These are phyloP conservation scores for Pluvialis apricaria DNA, from an alignment of 2,113 vertebrate species.

Conservation along the genomic window DNA sequence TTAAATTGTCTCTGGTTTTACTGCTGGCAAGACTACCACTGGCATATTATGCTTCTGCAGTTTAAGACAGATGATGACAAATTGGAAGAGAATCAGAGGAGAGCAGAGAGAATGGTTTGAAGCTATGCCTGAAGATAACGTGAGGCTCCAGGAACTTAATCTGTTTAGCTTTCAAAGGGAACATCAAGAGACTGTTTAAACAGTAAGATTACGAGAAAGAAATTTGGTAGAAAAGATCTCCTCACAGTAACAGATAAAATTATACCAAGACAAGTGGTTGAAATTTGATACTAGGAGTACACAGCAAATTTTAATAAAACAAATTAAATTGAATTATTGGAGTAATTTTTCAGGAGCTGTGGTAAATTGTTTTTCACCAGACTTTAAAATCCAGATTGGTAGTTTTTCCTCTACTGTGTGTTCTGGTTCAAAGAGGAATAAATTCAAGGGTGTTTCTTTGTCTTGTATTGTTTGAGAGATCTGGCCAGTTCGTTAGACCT, in stretches of 20 bases:
- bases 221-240: background rate
- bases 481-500: background rate
- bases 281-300: background rate
- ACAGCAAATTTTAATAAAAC: background rate
- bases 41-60: background rate
- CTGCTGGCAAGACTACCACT: background rate
- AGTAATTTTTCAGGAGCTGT: background rate
- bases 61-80: conserved; percentile 45
- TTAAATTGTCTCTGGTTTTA: conserved; percentile 10
- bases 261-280: background rate
- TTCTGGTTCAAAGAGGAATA: background rate
- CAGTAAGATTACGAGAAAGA: background rate
- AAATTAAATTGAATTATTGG: background rate
- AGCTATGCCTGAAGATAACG: conserved; percentile 22
- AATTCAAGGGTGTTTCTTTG: background rate
- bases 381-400: background rate
- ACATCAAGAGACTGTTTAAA: background rate
- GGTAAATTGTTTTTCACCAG: background rate
- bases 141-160: background rate
- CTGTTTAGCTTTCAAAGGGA: conserved; percentile 32
- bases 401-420: background rate
- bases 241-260: background rate
- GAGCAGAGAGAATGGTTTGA: background rate
- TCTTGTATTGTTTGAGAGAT: background rate
- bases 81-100: conserved; percentile 42